These are phyloP conservation scores for Heterotilapia buettikoferi DNA, from an alignment of 2,113 vertebrate species.

Conservation along the genomic window DNA sequence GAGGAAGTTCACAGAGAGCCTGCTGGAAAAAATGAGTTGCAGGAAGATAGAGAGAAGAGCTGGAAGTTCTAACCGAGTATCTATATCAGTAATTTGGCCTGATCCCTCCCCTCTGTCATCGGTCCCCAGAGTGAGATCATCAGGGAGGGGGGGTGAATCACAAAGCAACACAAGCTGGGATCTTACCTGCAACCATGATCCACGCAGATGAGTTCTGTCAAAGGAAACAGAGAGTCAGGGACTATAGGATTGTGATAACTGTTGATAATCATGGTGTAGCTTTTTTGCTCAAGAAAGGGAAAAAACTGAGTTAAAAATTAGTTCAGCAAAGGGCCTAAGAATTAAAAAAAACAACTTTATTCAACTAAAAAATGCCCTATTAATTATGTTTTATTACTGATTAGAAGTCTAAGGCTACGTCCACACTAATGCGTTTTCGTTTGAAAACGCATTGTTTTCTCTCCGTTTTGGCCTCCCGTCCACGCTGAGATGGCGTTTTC, in stretches of 20 bases:
- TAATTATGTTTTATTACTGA: not conserved
- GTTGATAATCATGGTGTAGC: not conserved
- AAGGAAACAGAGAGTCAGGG: not conserved
- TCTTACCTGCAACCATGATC: not conserved
- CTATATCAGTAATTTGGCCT: not conserved
- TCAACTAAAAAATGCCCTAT: not conserved
- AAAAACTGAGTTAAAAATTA: not conserved
- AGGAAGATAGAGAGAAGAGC: not conserved
- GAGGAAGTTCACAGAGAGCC: constrained; percentile 9
- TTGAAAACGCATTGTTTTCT: not conserved
- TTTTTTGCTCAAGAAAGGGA: not conserved
- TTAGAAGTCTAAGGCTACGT: not conserved
- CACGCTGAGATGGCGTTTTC: not conserved
- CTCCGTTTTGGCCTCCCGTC: not conserved
- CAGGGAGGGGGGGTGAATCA: not conserved
- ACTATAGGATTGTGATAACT: not conserved
- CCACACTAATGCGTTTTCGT: not conserved
- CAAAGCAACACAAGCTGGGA: not conserved
- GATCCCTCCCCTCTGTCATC: not conserved
- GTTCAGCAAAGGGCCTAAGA: not conserved
- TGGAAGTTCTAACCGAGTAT: not conserved
- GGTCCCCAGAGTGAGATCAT: not conserved
- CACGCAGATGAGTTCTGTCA: not conserved
- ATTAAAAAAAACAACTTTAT: not conserved
- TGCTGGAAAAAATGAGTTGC: not conserved